Conservation (phyloP, 2,113 vertebrate genomes). For the Trogon surrucura region DNA sequence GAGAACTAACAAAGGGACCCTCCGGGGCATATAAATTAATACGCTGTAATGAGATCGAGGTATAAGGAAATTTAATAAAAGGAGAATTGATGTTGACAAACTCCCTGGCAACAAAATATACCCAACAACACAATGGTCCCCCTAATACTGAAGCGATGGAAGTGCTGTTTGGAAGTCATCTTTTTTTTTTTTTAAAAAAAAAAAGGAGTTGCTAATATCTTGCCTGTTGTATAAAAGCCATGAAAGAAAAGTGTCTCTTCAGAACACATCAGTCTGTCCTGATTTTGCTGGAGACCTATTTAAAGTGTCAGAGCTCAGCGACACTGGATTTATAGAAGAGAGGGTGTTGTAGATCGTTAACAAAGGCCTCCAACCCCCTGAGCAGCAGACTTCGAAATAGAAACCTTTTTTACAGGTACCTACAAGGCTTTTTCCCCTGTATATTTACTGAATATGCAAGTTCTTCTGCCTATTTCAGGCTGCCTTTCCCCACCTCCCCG, state of each 20-base stretch:
- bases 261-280: background rate
- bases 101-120: background rate
- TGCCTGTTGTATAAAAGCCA: background rate
- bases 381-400: background rate
- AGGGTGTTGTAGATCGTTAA: background rate
- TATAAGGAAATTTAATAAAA: background rate
- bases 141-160: background rate
- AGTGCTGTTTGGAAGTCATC: background rate
- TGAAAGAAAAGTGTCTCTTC: background rate
- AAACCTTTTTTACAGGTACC: background rate
- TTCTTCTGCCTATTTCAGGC: background rate
- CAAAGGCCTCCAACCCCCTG: background rate
- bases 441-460: background rate
- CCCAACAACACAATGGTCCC: background rate
- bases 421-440: fast-evolving
- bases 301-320: background rate
- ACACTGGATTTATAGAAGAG: background rate
- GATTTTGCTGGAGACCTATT: background rate
- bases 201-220: background rate
- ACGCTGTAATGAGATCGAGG: background rate
- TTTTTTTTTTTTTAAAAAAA: background rate
- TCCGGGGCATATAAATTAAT: background rate
- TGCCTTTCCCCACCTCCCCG: fast-evolving
- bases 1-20: background rate
- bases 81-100: background rate